Conservation (phyloP, 2,888 invertebrate species). For the Sphaeridia pumilis region DNA sequence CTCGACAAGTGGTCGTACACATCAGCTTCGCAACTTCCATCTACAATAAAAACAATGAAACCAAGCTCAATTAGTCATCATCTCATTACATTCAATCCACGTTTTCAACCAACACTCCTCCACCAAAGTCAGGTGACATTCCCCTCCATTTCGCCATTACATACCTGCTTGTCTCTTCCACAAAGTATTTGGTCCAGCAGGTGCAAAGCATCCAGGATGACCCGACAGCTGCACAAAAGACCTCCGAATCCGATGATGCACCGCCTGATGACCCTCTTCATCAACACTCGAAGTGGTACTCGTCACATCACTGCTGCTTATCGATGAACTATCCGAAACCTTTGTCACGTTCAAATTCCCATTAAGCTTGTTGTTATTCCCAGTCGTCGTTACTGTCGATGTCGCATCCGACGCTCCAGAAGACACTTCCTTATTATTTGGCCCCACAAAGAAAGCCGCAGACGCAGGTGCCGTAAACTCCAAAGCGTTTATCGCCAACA, state of each 20-base stretch:
- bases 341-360: neutral
- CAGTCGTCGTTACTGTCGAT: neutral
- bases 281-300: neutral
- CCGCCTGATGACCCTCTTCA: neutral
- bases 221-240: conserved; percentile 66
- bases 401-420: neutral
- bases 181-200: conserved; percentile 83
- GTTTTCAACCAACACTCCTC: conserved; percentile 2
- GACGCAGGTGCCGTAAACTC: conserved; percentile 32
- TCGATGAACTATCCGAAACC: too few species aligned
- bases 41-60: conserved; percentile 3
- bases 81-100: conserved; percentile 2
- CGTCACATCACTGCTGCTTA: neutral
- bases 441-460: conserved; percentile 20
- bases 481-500: conserved; percentile 33
- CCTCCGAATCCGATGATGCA: conserved; percentile 11
- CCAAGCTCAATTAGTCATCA: conserved; percentile 2
- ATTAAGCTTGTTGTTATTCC: neutral
- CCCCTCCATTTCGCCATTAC: neutral
- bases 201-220: conserved; percentile 83
- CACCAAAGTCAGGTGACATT: neutral
- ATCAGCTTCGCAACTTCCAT: conserved; percentile 41
- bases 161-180: conserved; percentile 69
- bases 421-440: too few species aligned
- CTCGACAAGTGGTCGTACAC: conserved; percentile 62